Evolutionary conservation across 2,113 vertebrate species (phyloP).

Genomic region (Puma concolor): DNA sequence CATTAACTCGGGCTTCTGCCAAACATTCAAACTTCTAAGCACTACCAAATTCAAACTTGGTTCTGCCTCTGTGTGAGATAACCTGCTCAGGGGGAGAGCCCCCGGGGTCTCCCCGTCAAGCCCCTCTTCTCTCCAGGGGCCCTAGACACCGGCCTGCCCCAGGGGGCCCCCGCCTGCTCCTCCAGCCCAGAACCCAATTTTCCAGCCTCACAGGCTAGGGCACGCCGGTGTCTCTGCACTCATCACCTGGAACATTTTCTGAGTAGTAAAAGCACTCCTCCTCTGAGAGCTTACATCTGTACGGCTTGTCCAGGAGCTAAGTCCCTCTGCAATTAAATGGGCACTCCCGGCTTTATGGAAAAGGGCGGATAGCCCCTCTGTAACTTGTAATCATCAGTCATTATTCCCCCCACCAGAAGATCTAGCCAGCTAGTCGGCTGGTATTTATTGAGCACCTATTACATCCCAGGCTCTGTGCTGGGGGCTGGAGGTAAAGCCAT

Average conservation of each 20-base stretch:
- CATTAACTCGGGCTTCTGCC: slow-evolving; percentile 35
- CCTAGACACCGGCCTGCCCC: background rate
- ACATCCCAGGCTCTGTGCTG: background rate
- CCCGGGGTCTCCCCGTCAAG: background rate
- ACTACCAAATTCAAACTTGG: background rate
- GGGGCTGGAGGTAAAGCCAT: background rate
- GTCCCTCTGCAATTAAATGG: background rate
- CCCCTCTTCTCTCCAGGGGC: background rate
- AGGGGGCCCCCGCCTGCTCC: background rate
- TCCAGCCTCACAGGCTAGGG: background rate
- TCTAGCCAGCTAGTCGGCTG: background rate
- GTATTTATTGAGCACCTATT: background rate
- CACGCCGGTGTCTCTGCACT: background rate
- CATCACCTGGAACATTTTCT: background rate
- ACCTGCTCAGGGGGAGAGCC: background rate
- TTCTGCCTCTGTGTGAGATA: background rate
- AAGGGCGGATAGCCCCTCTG: background rate
- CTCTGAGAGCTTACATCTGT: background rate
- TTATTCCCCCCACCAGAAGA: background rate
- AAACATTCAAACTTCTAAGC: background rate
- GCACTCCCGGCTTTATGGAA: background rate
- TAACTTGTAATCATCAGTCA: background rate
- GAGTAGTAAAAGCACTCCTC: background rate
- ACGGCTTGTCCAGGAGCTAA: background rate
- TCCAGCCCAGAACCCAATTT: background rate